Conservation (phyloP, 2,113 vertebrate species). For the Gallinago paraguaiae region DNA sequence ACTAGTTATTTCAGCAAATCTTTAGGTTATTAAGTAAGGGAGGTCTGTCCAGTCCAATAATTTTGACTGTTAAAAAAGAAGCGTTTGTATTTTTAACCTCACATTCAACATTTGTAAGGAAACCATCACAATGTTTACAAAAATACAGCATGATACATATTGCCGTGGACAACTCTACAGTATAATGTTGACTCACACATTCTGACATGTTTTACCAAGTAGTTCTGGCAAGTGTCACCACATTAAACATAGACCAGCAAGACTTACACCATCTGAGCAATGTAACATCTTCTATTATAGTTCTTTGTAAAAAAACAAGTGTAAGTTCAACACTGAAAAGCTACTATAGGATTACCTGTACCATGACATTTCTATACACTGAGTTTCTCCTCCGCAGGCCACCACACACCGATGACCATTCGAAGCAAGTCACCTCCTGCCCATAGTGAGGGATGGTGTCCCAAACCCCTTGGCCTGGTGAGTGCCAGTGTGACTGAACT, state of each 20-base stretch:
- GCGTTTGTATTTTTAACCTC: slow-evolving; percentile 50
- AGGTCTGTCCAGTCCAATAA: slow-evolving; percentile 27
- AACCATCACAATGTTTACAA: slow-evolving; percentile 73
- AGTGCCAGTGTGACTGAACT: background rate
- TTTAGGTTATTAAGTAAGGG: slow-evolving; percentile 16
- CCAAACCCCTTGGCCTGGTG: background rate
- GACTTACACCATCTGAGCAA: slow-evolving; percentile 68
- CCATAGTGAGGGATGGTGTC: background rate
- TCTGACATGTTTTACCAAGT: slow-evolving; percentile 75
- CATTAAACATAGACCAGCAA: slow-evolving; percentile 72
- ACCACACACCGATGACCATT: fast-evolving
- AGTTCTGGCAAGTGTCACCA: slow-evolving; percentile 68
- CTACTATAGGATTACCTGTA: slow-evolving; percentile 57
- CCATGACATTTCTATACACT: slow-evolving; percentile 38
- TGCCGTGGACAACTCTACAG: slow-evolving; percentile 66
- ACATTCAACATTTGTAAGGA: slow-evolving; percentile 64
- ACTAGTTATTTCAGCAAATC: background rate
- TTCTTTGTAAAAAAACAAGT: slow-evolving; percentile 54
- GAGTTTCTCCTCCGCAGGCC: slow-evolving; percentile 9
- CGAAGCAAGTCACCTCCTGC: background rate
- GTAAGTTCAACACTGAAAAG: slow-evolving; percentile 66
- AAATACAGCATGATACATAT: slow-evolving; percentile 67
- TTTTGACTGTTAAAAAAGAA: slow-evolving; percentile 35
- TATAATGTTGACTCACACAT: slow-evolving; percentile 60
- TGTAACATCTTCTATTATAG: slow-evolving; percentile 62